Evolutionary conservation across 2,888 invertebrate genomes (phyloP), one percentile per base, ranked within the genome.

Genomic region (Chrysomela aeneicollis): DNA sequence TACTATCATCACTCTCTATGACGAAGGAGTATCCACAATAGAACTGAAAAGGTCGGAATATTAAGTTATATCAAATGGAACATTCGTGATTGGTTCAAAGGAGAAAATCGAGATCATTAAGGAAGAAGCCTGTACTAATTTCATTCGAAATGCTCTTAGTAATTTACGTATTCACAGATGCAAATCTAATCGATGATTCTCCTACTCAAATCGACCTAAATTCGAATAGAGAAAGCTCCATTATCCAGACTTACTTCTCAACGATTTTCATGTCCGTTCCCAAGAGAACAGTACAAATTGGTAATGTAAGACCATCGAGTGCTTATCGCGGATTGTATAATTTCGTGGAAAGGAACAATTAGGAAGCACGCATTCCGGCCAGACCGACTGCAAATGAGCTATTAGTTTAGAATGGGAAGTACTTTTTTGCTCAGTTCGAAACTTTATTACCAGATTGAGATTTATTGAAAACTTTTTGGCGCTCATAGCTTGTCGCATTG

Each of bases 261-360:
- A 57, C 37, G 52, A 47, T 47, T 47, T 58, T 21, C 63, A 52
- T 52, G 60, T 46, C 22, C 46, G n/a, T 22, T n/a, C 30, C n/a
- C 15, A 64, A 64, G 60, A 54, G 64, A 55, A 59, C 64, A 60
- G 21, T 59, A 54, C 47, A 15, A 59, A 63, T 37, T 26, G 47
- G 32, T 57, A 58, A 57, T 59, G 12, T 42, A 51, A 55, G 42
- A 54, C 49, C 30, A 60, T 64, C 60, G 51, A 60, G 46, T 15
- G 60, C 59, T 59, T 64, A 64, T 60, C 59, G 54, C 21, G 54
- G 51, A 60, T 50, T 58, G 52, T 46, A 54, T 42, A 35, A 59
- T 66, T 72, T 66, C 72, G 71, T 72, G 72, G 64, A 64, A 59
- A 59, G 53, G 50, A 61, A 67, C 71, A 63, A 69, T 72, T 72